A percentile compares a stretch with the other conserved stretches of the same genome.
phyloP scores from a whole-genome alignment of 1,140 invertebrate species.

The Dinoponera quadriceps region DNA sequence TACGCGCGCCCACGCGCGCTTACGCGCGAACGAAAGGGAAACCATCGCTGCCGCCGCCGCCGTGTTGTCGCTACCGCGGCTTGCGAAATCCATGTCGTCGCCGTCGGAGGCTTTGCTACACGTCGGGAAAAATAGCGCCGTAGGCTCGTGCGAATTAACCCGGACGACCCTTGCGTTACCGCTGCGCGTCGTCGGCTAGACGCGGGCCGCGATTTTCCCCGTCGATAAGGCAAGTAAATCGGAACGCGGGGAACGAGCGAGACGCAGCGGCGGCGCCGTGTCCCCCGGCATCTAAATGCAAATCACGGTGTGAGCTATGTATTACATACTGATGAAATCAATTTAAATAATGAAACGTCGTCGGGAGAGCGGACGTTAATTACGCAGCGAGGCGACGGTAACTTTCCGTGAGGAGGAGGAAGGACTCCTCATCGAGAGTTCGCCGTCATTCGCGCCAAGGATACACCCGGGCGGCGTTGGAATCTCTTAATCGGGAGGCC shows the following conservation, averaged over 20 bases:
- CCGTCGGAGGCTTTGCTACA: slow-evolving; percentile 30
- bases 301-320: neutral
- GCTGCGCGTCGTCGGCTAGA: neutral
- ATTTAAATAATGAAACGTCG: slow-evolving; percentile 7
- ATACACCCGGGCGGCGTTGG: too few relatives aligned
- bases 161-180: neutral
- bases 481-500: slow-evolving; percentile 8
- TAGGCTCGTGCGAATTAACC: slow-evolving; percentile 32
- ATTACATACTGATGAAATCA: neutral
- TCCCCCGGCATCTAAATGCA: slow-evolving; percentile 11
- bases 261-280: neutral
- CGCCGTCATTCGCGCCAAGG: too few relatives aligned
- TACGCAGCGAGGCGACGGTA: neutral
- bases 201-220: neutral
- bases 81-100: neutral
- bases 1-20: slow-evolving; percentile 46
- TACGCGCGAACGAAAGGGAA: slow-evolving; percentile 73
- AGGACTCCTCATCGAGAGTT: neutral
- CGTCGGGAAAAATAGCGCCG: neutral
- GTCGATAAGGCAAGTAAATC: neutral
- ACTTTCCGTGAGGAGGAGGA: neutral
- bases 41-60: slow-evolving; percentile 64
- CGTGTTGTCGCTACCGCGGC: too few relatives aligned
- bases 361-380: neutral
- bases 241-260: too few relatives aligned